Evolutionary conservation across 1,140 invertebrate genomes (phyloP).

Genomic region (Lasioglossum albipes): DNA sequence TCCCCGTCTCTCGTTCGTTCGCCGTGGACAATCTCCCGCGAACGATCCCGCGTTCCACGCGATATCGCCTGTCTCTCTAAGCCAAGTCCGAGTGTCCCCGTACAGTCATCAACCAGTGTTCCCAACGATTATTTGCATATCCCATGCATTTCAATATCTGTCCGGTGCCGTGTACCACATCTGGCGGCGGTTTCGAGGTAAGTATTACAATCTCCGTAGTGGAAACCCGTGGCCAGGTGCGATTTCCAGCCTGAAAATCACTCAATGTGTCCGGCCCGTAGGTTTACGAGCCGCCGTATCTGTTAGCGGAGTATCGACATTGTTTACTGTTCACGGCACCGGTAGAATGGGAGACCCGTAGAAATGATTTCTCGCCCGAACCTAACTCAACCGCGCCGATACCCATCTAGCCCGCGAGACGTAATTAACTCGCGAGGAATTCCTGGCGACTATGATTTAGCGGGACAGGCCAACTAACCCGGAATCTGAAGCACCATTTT

Average conservation of each 20-base stretch:
- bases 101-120: slow-evolving; percentile 28
- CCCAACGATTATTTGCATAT: slow-evolving; percentile 56
- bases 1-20: background rate
- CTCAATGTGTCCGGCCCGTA: background rate
- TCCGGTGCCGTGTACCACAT: slow-evolving; percentile 49
- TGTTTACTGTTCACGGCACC: background rate
- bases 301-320: background rate
- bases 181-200: slow-evolving; percentile 52
- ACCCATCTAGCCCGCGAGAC: background rate
- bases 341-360: background rate
- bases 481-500: too few species aligned
- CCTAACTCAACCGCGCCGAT: background rate
- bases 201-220: slow-evolving; percentile 46
- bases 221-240: slow-evolving; percentile 36
- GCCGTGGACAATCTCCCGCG: background rate
- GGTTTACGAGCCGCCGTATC: slow-evolving; percentile 7
- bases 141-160: slow-evolving; percentile 57
- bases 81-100: background rate
- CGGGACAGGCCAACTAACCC: too few species aligned
- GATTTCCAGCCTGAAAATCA: slow-evolving; percentile 13
- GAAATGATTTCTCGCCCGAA: background rate
- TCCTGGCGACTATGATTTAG: too few species aligned
- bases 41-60: background rate
- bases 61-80: slow-evolving; percentile 21
- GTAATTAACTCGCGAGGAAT: background rate